Evolutionary conservation across 2,113 vertebrate species (phyloP).

Genomic region (Xiphophorus hellerii): DNA sequence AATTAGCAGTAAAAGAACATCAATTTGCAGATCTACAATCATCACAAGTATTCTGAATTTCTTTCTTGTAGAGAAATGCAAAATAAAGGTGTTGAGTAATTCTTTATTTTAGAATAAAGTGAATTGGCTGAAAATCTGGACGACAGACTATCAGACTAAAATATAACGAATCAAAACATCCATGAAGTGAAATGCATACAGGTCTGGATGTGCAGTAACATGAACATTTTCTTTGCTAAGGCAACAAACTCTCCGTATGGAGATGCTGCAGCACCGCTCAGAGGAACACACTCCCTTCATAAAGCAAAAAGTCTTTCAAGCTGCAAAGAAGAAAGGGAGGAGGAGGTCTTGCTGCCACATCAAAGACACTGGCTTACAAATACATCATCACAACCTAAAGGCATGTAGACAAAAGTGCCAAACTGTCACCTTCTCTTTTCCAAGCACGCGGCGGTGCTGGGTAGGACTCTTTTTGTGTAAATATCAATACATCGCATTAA

Average conservation of each 20-base stretch:
- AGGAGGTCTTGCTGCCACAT: slow-evolving; percentile 4
- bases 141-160: not conserved
- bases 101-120: not conserved
- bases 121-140: too few relatives aligned
- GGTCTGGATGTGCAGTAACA: not conserved
- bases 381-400: not conserved
- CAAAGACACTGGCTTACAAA: not conserved
- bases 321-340: not conserved
- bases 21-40: not conserved
- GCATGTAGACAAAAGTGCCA: not conserved
- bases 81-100: not conserved
- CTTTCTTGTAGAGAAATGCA: not conserved
- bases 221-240: not conserved
- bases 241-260: too few relatives aligned
- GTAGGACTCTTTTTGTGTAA: too few relatives aligned
- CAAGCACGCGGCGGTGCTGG: too few relatives aligned
- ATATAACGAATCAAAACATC: not conserved
- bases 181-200: not conserved
- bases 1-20: not conserved
- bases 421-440: not conserved
- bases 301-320: not conserved
- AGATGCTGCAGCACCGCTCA: not conserved
- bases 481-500: not conserved
- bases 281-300: not conserved
- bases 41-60: not conserved